A percentile compares a stretch with the other conserved stretches of the same genome.
Evolutionary conservation across 1,140 invertebrate species (phyloP).

Genomic region (Parasteatoda tepidariorum): DNA sequence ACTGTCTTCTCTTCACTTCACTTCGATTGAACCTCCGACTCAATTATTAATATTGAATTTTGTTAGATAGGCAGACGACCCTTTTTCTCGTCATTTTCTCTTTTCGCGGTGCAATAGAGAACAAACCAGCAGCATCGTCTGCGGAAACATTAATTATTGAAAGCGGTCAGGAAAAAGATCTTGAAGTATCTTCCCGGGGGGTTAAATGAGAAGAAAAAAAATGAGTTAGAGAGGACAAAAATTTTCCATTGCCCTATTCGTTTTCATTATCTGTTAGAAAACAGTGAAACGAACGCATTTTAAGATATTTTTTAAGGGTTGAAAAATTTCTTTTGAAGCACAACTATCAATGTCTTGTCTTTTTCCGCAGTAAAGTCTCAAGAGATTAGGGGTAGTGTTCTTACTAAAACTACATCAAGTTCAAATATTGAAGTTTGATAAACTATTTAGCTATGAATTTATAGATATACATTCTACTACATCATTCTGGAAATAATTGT

Average conservation of each 20-base stretch:
- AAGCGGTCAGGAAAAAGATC: constrained; percentile 5
- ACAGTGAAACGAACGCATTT: background rate
- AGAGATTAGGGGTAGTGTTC: too few species aligned
- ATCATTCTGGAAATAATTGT: too few species aligned
- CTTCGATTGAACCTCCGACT: constrained; percentile 1
- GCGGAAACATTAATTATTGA: constrained; percentile 17
- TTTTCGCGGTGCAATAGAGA: background rate
- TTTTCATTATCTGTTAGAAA: background rate
- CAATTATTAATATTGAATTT: constrained; percentile 40
- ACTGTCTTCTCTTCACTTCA: background rate
- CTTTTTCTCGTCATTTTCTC: background rate
- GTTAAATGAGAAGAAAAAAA: background rate
- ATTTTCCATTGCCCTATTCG: background rate
- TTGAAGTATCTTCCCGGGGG: background rate
- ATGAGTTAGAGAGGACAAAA: background rate
- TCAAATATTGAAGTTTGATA: too few species aligned
- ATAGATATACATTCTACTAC: too few species aligned
- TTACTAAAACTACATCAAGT: too few species aligned
- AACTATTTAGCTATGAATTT: too few species aligned
- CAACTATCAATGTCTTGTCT: background rate
- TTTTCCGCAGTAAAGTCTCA: too few species aligned
- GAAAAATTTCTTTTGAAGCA: background rate
- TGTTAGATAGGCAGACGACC: background rate
- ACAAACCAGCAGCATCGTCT: background rate
- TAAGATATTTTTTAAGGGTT: background rate